A percentile compares a stretch with the other conserved stretches of the same genome.
These are phyloP conservation scores for Temnothorax unifasciatus DNA, from an alignment of 2,888 invertebrate genomes.

Conservation along the genomic window DNA sequence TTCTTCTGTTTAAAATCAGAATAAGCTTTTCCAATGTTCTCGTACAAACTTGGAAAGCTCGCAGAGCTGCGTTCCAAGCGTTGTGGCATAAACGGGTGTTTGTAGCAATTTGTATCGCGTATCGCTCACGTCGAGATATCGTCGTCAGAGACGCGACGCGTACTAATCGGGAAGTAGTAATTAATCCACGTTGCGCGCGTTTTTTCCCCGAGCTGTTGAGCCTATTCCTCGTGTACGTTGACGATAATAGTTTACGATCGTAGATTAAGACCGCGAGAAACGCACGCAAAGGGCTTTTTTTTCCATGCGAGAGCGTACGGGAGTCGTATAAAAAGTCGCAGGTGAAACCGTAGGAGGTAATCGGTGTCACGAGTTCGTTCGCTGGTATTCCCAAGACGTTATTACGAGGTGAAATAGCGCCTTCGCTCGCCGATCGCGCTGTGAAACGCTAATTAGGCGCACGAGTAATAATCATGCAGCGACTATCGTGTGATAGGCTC, in stretches of 20 bases:
- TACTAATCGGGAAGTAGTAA: conserved; percentile 38
- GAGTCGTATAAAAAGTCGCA: neutral
- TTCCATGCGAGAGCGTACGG: neutral
- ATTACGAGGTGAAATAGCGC: conserved; percentile 33
- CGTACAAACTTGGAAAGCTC: neutral
- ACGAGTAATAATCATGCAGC: conserved; percentile 9
- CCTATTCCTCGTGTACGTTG: conserved; percentile 26
- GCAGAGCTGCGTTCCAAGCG: neutral
- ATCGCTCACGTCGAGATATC: conserved; percentile 36
- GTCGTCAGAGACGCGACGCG: conserved; percentile 24
- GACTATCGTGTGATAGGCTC: neutral
- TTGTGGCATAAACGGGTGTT: neutral
- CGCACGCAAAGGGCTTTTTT: neutral
- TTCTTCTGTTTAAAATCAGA: neutral
- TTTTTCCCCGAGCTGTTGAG: conserved; percentile 15
- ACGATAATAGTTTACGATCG: conserved; percentile 33
- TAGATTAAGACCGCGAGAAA: conserved; percentile 27
- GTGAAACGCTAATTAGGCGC: conserved; percentile 40
- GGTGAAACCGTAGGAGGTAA: conserved; percentile 9
- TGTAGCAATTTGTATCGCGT: conserved; percentile 27
- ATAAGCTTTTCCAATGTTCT: neutral
- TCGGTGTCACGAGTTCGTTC: conserved; percentile 10
- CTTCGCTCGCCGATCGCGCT: conserved; percentile 9
- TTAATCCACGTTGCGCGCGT: conserved; percentile 25
- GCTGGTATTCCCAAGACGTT: conserved; percentile 37